Evolutionary conservation across 1,140 invertebrate species (phyloP), one percentile per base, ranked within the genome.

Genomic region (Bombus balteatus): DNA sequence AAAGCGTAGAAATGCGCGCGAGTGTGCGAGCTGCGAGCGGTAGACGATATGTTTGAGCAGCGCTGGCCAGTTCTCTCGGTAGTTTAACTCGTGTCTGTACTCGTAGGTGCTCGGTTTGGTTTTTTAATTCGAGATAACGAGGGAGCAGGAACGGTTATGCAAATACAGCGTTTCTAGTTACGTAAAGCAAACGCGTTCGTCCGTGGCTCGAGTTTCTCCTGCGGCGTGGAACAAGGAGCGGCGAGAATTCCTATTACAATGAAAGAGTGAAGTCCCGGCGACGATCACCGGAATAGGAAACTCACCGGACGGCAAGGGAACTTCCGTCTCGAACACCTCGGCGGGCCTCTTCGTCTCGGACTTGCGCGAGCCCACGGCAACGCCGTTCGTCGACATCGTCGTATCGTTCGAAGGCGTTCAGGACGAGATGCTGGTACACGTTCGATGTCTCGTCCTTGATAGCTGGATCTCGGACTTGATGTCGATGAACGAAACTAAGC

Each of bases 321-420:
- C 74, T 87, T 93, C 92, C 0, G 81, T 68, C 22, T 93, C 92
- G 79, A 92, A 89, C 13, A 83, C 57, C 32, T 93, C 91, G 13
- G 86, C 88, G 8, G 89, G 86, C 39, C 76, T 88, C 78, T 92
- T 91, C 5, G 85, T 28, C 32, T 90, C 89, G 43, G 83, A 71
- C 59, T 92, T 90, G 25, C 86, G 83, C 59, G 28, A 62, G 62
- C 86, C 85, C 1, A 78, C 57, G 43, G 79, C 39, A 41, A 80
- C 70, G 0, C 87, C 90, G 87, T 93, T 93, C n/a, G 92, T 90
- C 53, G 91, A 57, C 92, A 92, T 92, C 3, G 4, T 92, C 3
- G 4, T 8, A 34, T 4, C 15, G 9, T 3, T 47, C 13, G 57
- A 41, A 62, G 59, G 59, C 1, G 28, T 62, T 28, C 12, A 13